Evolutionary conservation across 2,113 vertebrate genomes (phyloP).

Genomic region (Piprites chloris): DNA sequence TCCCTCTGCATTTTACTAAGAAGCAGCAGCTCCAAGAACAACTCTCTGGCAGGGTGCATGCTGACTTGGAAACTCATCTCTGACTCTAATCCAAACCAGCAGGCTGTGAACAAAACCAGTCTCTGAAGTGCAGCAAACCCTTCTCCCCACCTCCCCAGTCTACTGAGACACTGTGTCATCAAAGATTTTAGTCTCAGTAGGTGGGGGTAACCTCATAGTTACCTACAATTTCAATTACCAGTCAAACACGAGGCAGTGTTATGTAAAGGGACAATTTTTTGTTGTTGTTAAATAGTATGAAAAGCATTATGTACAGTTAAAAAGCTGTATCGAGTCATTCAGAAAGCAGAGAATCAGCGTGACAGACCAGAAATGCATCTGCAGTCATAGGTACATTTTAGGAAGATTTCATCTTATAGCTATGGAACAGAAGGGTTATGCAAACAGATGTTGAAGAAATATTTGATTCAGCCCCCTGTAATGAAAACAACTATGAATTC

Average conservation of each 20-base stretch:
- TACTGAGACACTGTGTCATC: neutral
- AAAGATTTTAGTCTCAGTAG: conserved; percentile 18
- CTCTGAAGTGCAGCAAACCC: conserved; percentile 5
- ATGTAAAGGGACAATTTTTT: neutral
- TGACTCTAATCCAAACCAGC: conserved; percentile 62
- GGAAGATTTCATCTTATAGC: neutral
- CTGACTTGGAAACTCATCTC: conserved; percentile 32
- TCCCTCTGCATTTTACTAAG: neutral
- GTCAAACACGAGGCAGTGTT: neutral
- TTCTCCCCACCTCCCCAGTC: neutral
- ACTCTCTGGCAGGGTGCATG: conserved; percentile 21
- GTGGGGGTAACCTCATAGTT: neutral
- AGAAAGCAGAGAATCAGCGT: neutral
- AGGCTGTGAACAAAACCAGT: conserved; percentile 35
- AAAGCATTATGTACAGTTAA: neutral
- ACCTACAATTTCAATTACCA: neutral
- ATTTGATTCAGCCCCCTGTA: neutral
- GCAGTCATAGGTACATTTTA: neutral
- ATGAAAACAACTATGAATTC: neutral
- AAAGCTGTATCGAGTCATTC: neutral
- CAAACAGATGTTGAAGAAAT: neutral
- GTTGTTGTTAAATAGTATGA: neutral
- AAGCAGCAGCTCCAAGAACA: conserved; percentile 38
- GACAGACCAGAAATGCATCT: neutral
- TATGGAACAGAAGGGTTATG: neutral